Conservation (phyloP, 1,140 invertebrate genomes). For the Pseudoatta argentina region DNA sequence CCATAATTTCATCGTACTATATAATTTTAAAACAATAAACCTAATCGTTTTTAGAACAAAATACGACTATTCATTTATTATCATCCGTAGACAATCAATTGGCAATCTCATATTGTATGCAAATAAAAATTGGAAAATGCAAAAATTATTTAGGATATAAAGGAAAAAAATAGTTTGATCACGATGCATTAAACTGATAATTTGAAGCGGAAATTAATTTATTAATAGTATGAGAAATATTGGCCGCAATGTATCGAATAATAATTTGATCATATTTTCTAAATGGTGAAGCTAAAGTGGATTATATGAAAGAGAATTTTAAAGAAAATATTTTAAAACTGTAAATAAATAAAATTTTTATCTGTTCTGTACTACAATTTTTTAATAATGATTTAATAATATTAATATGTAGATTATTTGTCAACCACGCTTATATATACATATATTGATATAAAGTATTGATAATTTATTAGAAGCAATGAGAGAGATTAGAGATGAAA, state of each 20-base stretch:
- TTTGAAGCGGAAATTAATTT: neutral
- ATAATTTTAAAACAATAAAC: neutral
- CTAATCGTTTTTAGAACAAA: neutral
- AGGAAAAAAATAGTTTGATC: neutral
- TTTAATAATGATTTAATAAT: neutral
- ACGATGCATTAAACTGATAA: neutral
- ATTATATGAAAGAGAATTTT: constrained; percentile 2
- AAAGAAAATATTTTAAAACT: constrained; percentile 9
- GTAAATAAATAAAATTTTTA: neutral
- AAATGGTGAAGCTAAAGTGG: neutral
- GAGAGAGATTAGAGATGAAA: neutral
- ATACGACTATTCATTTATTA: neutral
- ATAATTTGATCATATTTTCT: neutral
- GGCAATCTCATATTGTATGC: neutral
- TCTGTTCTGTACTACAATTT: neutral
- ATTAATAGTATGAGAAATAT: neutral
- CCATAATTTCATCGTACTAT: neutral
- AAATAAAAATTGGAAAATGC: neutral
- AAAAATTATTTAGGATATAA: neutral
- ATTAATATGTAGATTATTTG: constrained; percentile 1
- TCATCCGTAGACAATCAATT: neutral
- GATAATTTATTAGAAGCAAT: constrained; percentile 18
- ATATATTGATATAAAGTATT: constrained; percentile 15
- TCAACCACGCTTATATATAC: neutral
- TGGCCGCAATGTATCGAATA: neutral